Conservation (phyloP, 1,140 invertebrate genomes). For the Saccostrea echinata region DNA sequence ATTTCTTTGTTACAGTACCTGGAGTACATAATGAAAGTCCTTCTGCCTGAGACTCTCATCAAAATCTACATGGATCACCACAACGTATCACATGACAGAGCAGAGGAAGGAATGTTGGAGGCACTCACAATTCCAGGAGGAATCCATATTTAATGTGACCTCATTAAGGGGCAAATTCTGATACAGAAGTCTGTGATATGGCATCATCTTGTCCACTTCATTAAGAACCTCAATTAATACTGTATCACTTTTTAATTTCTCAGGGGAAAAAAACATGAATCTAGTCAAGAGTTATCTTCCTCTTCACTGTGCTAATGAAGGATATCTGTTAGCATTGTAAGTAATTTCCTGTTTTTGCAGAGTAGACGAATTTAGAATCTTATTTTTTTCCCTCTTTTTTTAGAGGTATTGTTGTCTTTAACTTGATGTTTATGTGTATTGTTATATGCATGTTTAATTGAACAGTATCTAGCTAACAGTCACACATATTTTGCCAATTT, state of each 20-base stretch:
- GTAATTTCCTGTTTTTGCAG: too few species aligned
- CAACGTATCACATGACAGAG: slow-evolving; percentile 40
- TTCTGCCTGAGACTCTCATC: slow-evolving; percentile 67
- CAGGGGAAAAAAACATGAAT: neutral
- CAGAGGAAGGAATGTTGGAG: slow-evolving; percentile 53
- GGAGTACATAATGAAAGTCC: slow-evolving; percentile 67
- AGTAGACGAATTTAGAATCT: too few species aligned
- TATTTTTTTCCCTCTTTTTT: too few species aligned
- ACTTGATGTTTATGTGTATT: too few species aligned
- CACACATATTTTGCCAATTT: too few species aligned
- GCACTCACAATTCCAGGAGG: slow-evolving; percentile 42
- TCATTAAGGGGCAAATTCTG: neutral
- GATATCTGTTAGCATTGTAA: neutral
- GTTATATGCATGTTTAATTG: too few species aligned
- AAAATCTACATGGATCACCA: slow-evolving; percentile 66
- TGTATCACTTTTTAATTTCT: neutral
- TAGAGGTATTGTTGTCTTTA: too few species aligned
- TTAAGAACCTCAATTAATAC: too few species aligned
- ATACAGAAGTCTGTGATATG: too few species aligned
- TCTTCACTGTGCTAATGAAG: neutral
- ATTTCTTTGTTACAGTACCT: slow-evolving; percentile 59
- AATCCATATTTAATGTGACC: slow-evolving; percentile 14
- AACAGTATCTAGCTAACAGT: too few species aligned
- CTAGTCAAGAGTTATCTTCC: neutral
- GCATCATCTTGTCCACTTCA: too few species aligned